Evolutionary conservation across 1,140 invertebrate species (phyloP).

Genomic region (Melanaphis sacchari): DNA sequence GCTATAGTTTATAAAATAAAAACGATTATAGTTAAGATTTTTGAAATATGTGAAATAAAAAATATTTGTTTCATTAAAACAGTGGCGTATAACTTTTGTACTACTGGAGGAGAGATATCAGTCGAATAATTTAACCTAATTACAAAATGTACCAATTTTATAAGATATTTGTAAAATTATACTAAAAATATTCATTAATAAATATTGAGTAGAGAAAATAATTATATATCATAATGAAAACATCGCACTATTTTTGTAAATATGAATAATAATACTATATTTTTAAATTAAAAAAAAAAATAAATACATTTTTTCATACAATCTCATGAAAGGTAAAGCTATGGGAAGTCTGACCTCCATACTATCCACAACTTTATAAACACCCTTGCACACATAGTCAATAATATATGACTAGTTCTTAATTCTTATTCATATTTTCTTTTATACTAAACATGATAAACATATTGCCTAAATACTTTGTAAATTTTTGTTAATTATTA

Average conservation of each 20-base stretch:
- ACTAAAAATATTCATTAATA: too few species aligned
- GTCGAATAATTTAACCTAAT: background rate
- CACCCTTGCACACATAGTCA: background rate
- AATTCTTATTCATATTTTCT: background rate
- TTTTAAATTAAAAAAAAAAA: background rate
- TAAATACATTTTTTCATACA: background rate
- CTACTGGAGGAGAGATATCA: background rate
- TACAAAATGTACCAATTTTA: background rate
- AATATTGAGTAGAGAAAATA: too few species aligned
- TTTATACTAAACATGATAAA: too few species aligned
- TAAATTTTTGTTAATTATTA: too few species aligned
- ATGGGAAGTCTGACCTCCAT: background rate
- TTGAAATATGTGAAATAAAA: background rate
- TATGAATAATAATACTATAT: background rate
- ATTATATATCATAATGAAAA: too few species aligned
- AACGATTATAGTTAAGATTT: background rate
- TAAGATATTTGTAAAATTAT: background rate
- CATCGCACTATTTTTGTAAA: background rate
- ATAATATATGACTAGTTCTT: background rate
- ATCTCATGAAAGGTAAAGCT: background rate
- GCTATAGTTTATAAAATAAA: background rate
- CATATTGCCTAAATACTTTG: too few species aligned
- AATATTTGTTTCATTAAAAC: background rate
- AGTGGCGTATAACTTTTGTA: background rate
- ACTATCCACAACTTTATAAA: background rate